Evolutionary conservation across 2,113 vertebrate species (phyloP).

Genomic region (Lepisosteus osseus): DNA sequence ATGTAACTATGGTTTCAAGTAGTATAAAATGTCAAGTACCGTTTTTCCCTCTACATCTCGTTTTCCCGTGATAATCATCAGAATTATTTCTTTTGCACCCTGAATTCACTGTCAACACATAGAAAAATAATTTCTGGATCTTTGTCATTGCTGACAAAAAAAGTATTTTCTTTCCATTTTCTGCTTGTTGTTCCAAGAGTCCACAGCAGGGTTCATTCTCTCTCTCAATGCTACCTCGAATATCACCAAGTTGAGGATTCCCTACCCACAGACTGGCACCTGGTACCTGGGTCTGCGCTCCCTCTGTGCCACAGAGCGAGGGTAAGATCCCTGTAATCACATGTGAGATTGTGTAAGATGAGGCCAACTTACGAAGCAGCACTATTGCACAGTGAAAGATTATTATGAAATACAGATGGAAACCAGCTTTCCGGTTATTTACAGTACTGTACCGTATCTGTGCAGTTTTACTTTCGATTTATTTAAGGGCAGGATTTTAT

Average conservation of each 20-base stretch:
- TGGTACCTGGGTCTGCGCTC: conserved; percentile 94
- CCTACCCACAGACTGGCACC: conserved; percentile 91
- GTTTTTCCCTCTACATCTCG: too few relatives aligned
- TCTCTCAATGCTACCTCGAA: conserved; percentile 76
- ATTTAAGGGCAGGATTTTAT: not conserved
- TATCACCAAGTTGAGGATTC: conserved; percentile 84
- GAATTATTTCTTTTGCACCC: too few relatives aligned
- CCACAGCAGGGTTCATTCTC: conserved; percentile 78
- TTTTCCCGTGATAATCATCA: too few relatives aligned
- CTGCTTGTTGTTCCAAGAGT: conserved; percentile 56
- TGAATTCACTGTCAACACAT: too few relatives aligned
- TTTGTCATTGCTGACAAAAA: too few relatives aligned
- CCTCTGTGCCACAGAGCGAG: conserved; percentile 74
- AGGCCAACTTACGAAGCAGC: too few relatives aligned
- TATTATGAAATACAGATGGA: not conserved
- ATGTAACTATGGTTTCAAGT: too few relatives aligned
- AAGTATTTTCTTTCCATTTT: too few relatives aligned
- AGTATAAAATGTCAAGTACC: too few relatives aligned
- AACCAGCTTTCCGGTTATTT: not conserved
- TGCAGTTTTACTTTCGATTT: not conserved
- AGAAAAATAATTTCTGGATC: too few relatives aligned
- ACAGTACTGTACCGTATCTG: too few relatives aligned
- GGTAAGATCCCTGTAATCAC: conserved; percentile 61
- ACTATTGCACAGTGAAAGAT: not conserved
- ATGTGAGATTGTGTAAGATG: too few relatives aligned